Evolutionary conservation across 2,797 vertebrate species (phyloP).

Genomic region (Enteromius afrohamiltoni): DNA sequence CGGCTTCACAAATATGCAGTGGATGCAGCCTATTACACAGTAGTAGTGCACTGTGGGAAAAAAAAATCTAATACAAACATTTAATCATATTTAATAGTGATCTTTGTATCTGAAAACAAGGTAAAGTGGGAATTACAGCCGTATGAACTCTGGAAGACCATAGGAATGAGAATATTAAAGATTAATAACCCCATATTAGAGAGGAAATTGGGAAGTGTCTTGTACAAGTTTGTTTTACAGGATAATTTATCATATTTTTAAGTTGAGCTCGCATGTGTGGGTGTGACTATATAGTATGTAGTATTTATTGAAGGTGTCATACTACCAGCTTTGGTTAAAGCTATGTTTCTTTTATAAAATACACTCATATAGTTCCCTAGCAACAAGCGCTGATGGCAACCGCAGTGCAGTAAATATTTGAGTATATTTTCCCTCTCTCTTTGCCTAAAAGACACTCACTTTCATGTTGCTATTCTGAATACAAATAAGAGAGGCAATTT

Average conservation of each 20-base stretch:
- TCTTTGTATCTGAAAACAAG: slow-evolving; percentile 8
- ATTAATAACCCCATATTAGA: slow-evolving; percentile 39
- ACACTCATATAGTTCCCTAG: slow-evolving; percentile 63
- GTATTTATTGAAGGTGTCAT: slow-evolving; percentile 55
- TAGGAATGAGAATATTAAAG: slow-evolving; percentile 25
- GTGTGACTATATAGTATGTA: slow-evolving; percentile 23
- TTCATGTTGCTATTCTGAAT: slow-evolving; percentile 50
- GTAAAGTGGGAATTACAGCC: slow-evolving; percentile 13
- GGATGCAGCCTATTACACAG: slow-evolving; percentile 3
- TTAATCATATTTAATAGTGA: slow-evolving; percentile 38
- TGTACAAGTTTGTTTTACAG: slow-evolving; percentile 31
- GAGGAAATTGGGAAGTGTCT: slow-evolving; percentile 29
- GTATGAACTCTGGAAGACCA: slow-evolving; percentile 5
- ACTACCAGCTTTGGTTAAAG: slow-evolving; percentile 53
- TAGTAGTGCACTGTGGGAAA: not conserved
- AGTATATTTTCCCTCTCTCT: slow-evolving; percentile 46
- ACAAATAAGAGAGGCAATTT: slow-evolving; percentile 46
- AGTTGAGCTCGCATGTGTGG: not conserved
- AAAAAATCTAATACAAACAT: not conserved
- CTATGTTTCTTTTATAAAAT: slow-evolving; percentile 54
- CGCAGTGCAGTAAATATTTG: slow-evolving; percentile 57
- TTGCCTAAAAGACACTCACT: slow-evolving; percentile 49
- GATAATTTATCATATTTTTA: slow-evolving; percentile 14
- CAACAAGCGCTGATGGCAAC: slow-evolving; percentile 59
- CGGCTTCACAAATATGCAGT: not conserved